Conservation (phyloP, 2,888 invertebrate species). For the Thysanoteuthis rhombus region DNA sequence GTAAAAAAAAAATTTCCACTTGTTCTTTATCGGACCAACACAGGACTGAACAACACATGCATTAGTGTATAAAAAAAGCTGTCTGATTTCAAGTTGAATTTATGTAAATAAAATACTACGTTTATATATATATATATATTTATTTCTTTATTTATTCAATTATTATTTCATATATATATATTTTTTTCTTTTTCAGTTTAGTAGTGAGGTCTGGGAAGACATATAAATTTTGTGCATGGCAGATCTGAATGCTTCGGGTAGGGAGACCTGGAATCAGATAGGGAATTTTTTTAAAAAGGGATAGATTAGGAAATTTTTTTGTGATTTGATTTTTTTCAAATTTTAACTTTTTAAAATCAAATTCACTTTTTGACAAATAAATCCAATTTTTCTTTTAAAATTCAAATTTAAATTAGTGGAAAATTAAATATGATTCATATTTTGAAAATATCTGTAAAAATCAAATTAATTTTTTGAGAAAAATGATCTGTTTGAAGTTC, state of each 20-base stretch:
- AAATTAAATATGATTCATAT: neutral
- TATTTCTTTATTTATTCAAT: neutral
- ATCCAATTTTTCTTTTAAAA: neutral
- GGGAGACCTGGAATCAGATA: neutral
- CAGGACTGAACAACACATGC: neutral
- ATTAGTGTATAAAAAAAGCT: neutral
- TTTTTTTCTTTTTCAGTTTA: neutral
- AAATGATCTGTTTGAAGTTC: neutral
- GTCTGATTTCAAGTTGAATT: neutral
- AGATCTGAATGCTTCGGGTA: neutral
- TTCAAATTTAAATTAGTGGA: neutral
- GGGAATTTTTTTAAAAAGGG: neutral
- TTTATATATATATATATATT: neutral
- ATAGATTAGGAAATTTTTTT: neutral
- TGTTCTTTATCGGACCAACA: neutral
- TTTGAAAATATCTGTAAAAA: neutral
- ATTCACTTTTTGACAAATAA: neutral
- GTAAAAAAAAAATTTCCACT: neutral
- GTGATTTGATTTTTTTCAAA: neutral
- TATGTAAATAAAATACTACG: constrained; percentile 12
- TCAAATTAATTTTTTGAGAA: neutral
- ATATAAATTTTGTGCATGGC: neutral
- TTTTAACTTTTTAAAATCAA: neutral
- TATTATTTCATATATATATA: neutral
- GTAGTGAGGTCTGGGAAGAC: neutral